These are phyloP conservation scores for Drosophila willistoni DNA, from an alignment of 1,140 invertebrate genomes.

Conservation along the genomic window DNA sequence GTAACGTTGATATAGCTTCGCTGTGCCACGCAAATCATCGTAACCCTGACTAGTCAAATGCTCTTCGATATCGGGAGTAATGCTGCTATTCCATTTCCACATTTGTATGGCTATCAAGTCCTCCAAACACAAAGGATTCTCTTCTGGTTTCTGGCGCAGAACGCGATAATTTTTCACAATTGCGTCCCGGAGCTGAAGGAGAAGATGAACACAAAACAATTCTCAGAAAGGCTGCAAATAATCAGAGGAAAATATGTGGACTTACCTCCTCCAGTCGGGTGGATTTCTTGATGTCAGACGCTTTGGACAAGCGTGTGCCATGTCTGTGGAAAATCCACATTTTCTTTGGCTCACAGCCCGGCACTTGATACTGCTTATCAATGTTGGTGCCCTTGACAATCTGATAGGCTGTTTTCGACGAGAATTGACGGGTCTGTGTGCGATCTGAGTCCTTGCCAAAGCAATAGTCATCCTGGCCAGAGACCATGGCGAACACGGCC, in stretches of 20 bases:
- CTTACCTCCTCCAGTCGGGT: conserved; percentile 84
- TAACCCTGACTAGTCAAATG: conserved; percentile 85
- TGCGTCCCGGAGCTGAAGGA: conserved; percentile 81
- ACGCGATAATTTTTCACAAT: conserved; percentile 86
- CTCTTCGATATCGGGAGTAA: conserved; percentile 85
- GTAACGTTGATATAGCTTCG: conserved; percentile 85
- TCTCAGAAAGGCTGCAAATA: background rate
- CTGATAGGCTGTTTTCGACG: conserved; percentile 87
- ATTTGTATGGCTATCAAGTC: conserved; percentile 85
- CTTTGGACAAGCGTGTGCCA: conserved; percentile 86
- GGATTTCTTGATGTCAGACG: conserved; percentile 84
- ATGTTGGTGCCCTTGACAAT: conserved; percentile 84
- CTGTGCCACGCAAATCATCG: conserved; percentile 85
- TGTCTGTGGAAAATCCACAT: conserved; percentile 87
- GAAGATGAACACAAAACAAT: background rate
- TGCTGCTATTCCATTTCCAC: conserved; percentile 86
- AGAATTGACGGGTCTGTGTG: conserved; percentile 85
- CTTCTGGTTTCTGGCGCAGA: conserved; percentile 60
- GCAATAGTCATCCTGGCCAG: conserved; percentile 84
- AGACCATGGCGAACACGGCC: conserved; percentile 24
- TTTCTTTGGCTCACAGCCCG: conserved; percentile 86
- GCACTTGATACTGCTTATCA: conserved; percentile 84
- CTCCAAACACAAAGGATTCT: conserved; percentile 84
- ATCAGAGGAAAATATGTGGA: background rate
- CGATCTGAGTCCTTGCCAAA: conserved; percentile 85